Percentiles rank a stretch among this genome's conserved stretches.
These are phyloP conservation scores for Capra hircus DNA, from an alignment of 2,113 vertebrate genomes.

Conservation along the genomic window DNA sequence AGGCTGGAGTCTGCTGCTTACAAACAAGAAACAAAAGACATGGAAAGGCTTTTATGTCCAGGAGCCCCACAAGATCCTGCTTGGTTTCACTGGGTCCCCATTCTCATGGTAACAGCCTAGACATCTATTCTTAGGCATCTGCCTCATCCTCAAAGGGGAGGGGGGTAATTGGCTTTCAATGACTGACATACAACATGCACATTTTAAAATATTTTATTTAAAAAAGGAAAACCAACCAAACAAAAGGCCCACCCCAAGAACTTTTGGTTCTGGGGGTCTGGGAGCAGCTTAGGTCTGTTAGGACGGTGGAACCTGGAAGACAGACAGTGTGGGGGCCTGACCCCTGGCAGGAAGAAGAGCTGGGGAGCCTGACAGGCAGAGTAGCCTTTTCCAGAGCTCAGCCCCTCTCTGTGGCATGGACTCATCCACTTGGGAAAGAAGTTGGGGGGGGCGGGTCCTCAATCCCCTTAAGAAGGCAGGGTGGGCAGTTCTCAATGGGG, in stretches of 20 bases:
- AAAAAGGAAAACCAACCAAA: conserved; percentile 17
- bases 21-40: background rate
- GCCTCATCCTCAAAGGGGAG: background rate
- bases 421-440: background rate
- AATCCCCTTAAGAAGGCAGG: background rate
- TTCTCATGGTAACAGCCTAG: background rate
- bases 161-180: background rate
- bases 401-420: background rate
- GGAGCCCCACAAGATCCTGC: background rate
- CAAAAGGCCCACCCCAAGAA: conserved; percentile 52
- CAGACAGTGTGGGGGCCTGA: background rate
- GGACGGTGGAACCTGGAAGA: conserved; percentile 55
- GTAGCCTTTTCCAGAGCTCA: background rate
- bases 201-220: conserved; percentile 60
- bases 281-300: conserved; percentile 59
- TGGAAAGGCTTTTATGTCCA: background rate
- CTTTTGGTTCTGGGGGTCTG: conserved; percentile 34
- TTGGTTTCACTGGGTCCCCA: background rate
- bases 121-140: background rate
- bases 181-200: background rate
- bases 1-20: background rate
- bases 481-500: background rate
- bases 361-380: background rate
- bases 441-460: background rate
- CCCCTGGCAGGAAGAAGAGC: background rate